Conservation (phyloP, 2,888 invertebrate species). For the Blera fallax region DNA sequence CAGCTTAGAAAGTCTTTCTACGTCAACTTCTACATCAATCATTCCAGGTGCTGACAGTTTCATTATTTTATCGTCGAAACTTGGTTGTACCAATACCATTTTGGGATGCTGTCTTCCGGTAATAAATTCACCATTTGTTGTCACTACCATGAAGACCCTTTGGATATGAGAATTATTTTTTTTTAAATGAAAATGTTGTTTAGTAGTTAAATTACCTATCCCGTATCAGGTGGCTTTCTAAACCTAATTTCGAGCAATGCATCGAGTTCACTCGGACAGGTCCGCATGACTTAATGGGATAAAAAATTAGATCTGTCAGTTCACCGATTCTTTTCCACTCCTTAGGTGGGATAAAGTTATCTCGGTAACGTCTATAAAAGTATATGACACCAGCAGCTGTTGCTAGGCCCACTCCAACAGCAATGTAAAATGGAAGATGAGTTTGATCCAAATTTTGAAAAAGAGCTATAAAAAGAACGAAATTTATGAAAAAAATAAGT, state of each 20-base stretch:
- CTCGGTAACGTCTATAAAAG: slow-evolving; percentile 74
- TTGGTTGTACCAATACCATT: slow-evolving; percentile 80
- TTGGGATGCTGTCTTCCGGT: slow-evolving; percentile 83
- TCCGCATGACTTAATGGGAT: slow-evolving; percentile 79
- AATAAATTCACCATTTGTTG: slow-evolving; percentile 79
- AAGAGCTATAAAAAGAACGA: slow-evolving; percentile 16
- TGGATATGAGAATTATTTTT: slow-evolving; percentile 70
- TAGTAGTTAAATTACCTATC: slow-evolving; percentile 81
- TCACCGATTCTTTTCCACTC: slow-evolving; percentile 79
- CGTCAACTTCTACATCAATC: slow-evolving; percentile 82
- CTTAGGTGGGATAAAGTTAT: slow-evolving; percentile 77
- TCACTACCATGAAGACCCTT: slow-evolving; percentile 78
- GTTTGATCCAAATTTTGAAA: slow-evolving; percentile 43
- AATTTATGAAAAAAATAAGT: too few species aligned
- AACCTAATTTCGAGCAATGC: slow-evolving; percentile 77
- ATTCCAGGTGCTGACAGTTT: slow-evolving; percentile 82
- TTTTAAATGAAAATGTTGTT: neutral
- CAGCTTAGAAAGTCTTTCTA: slow-evolving; percentile 74
- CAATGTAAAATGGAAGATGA: slow-evolving; percentile 45
- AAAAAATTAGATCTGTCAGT: slow-evolving; percentile 76
- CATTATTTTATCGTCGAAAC: slow-evolving; percentile 79
- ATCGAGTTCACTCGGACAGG: slow-evolving; percentile 74
- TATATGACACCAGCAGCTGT: slow-evolving; percentile 75
- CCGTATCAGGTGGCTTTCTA: slow-evolving; percentile 83
- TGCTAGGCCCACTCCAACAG: slow-evolving; percentile 74